A percentile compares a stretch with the other conserved stretches of the same genome.
Evolutionary conservation across 2,888 invertebrate species (phyloP).

Genomic region (Drosophila buzzatii): DNA sequence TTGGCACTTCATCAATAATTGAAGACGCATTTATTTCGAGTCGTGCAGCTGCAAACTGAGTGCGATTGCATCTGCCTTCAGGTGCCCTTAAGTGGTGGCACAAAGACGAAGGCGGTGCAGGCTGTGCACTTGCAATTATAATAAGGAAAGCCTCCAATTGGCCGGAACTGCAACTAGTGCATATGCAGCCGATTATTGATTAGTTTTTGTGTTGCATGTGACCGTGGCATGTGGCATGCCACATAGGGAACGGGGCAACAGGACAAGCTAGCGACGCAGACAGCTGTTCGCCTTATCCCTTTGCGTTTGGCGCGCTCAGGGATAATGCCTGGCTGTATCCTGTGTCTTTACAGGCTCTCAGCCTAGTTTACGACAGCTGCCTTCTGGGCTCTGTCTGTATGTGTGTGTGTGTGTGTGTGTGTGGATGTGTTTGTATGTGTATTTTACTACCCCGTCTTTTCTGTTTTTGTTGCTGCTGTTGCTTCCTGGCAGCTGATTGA

Average conservation of each 20-base stretch:
- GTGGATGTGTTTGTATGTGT: constrained; percentile 4
- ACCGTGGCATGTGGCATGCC: constrained; percentile 49
- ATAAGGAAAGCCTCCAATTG: constrained; percentile 52
- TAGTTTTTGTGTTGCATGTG: constrained; percentile 36
- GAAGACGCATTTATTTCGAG: constrained; percentile 13
- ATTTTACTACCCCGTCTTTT: constrained; percentile 46
- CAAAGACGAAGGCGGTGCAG: not conserved
- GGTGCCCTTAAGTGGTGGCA: not conserved
- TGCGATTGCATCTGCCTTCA: constrained; percentile 2
- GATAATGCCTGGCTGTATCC: constrained; percentile 50
- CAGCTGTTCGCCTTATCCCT: constrained; percentile 63
- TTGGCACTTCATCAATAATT: constrained; percentile 48
- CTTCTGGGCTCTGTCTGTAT: constrained; percentile 12
- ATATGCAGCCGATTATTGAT: constrained; percentile 63
- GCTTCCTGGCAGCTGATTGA: constrained; percentile 68
- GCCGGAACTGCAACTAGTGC: constrained; percentile 44
- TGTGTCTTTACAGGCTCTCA: constrained; percentile 38
- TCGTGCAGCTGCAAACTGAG: constrained; percentile 28
- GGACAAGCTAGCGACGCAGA: constrained; percentile 23
- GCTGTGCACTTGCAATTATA: constrained; percentile 15
- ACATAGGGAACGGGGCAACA: constrained; percentile 17
- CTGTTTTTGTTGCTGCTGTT: constrained; percentile 50
- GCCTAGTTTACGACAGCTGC: constrained; percentile 75
- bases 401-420: not conserved
- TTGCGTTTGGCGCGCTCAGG: constrained; percentile 44